Conservation (phyloP, 1,140 invertebrate species). For the Anoplophora glabripennis region DNA sequence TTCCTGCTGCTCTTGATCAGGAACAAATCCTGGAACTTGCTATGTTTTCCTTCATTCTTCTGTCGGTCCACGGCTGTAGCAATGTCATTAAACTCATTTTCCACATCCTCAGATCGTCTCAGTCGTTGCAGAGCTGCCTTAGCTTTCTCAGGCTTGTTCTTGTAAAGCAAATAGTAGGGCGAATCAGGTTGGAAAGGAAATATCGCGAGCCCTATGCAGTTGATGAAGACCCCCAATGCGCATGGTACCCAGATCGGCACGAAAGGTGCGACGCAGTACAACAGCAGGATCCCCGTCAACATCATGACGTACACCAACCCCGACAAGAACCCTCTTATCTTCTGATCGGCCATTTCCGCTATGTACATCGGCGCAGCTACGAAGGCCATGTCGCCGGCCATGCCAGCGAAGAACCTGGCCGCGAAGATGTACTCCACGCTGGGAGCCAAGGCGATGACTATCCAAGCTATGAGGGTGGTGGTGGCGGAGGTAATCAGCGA, state of each 20-base stretch:
- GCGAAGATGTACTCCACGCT: constrained; percentile 51
- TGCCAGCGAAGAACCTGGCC: constrained; percentile 48
- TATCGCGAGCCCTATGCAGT: constrained; percentile 18
- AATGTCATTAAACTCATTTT: constrained; percentile 50
- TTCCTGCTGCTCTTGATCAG: constrained; percentile 31
- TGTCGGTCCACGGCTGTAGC: constrained; percentile 27
- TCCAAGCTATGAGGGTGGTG: constrained; percentile 64
- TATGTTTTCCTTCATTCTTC: constrained; percentile 21
- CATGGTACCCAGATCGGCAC: constrained; percentile 27
- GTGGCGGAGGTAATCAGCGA: constrained; percentile 55
- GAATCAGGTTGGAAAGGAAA: constrained; percentile 33
- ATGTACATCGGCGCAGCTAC: constrained; percentile 44
- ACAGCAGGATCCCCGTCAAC: constrained; percentile 34
- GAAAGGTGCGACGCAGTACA: constrained; percentile 40
- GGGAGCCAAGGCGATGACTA: constrained; percentile 53
- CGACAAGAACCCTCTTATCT: constrained; percentile 40
- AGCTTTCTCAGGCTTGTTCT: constrained; percentile 50
- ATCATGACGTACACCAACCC: constrained; percentile 43
- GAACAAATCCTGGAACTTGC: constrained; percentile 30
- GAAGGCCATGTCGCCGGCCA: constrained; percentile 39
- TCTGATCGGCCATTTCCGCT: constrained; percentile 44
- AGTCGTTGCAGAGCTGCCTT: constrained; percentile 52
- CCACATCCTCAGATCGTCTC: constrained; percentile 48
- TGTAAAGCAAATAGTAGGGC: constrained; percentile 28
- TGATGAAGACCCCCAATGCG: constrained; percentile 16